Conservation (phyloP, 2,113 vertebrate species). For the Megaceryle maxima region DNA sequence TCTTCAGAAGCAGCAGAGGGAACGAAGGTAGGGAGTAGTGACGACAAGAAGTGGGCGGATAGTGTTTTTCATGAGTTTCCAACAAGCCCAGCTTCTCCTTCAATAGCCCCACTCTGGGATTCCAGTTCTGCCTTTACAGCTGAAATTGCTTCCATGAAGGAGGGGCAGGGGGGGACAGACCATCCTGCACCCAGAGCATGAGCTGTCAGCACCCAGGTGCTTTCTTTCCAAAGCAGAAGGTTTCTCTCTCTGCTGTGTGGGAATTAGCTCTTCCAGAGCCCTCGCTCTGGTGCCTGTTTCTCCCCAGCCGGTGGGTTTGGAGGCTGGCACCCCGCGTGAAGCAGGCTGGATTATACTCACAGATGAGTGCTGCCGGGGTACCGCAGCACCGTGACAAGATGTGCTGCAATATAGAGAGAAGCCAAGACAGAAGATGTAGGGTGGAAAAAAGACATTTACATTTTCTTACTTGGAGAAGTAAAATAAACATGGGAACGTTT, state of each 20-base stretch:
- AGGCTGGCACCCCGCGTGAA: neutral
- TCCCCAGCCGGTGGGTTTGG: neutral
- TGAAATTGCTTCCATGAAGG: neutral
- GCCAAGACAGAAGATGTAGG: neutral
- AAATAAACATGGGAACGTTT: constrained; percentile 34
- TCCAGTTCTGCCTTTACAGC: rapidly evolving
- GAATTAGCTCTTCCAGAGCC: neutral
- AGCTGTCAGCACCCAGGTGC: neutral
- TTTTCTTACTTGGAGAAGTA: constrained; percentile 13
- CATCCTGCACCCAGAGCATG: rapidly evolving
- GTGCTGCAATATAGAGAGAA: neutral
- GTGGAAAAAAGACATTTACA: neutral
- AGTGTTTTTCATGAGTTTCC: neutral
- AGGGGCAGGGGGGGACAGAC: neutral
- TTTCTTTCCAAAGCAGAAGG: neutral
- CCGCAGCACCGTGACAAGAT: neutral
- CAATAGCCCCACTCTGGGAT: rapidly evolving
- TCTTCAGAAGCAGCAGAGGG: neutral
- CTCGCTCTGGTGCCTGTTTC: neutral
- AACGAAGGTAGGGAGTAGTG: neutral
- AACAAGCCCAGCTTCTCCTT: neutral
- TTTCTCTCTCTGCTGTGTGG: neutral
- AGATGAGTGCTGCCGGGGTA: rapidly evolving
- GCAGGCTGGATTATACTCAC: neutral
- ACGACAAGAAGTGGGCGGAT: neutral